A percentile compares a stretch with the other conserved stretches of the same genome.
These are phyloP conservation scores for Heliconius himera DNA, from an alignment of 1,140 invertebrate species.

Conservation along the genomic window DNA sequence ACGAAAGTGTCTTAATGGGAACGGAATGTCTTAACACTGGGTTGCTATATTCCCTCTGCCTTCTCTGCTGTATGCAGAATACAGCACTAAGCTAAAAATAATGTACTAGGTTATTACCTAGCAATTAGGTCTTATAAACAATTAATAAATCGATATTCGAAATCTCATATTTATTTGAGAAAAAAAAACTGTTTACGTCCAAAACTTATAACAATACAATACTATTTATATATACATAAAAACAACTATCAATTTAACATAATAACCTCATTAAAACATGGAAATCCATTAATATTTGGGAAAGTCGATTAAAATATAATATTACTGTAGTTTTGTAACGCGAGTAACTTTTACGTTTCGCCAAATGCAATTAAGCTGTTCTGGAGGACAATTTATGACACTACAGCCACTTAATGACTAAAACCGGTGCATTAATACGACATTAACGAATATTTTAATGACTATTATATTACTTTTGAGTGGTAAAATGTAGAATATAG, in stretches of 20 bases:
- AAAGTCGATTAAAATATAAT: background rate
- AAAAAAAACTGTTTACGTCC: too few species aligned
- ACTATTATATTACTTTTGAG: slow-evolving; percentile 12
- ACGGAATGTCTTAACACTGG: too few species aligned
- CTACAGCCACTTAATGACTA: slow-evolving; percentile 45
- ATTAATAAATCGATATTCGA: too few species aligned
- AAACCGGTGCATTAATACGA: slow-evolving; percentile 58
- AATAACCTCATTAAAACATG: background rate
- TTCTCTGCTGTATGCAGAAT: too few species aligned
- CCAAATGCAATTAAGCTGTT: slow-evolving; percentile 22
- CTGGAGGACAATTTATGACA: slow-evolving; percentile 31
- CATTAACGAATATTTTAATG: slow-evolving; percentile 61
- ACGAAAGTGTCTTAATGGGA: too few species aligned
- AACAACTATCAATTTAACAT: background rate
- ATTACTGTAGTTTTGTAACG: background rate
- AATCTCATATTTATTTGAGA: too few species aligned
- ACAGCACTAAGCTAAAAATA: too few species aligned
- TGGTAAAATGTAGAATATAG: background rate
- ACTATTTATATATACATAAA: background rate
- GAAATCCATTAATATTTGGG: background rate
- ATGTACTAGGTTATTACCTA: too few species aligned
- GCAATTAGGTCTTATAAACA: too few species aligned
- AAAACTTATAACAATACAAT: too few species aligned
- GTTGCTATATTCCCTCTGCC: too few species aligned
- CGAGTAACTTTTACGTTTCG: slow-evolving; percentile 14